These are phyloP conservation scores for Enteromius radiatus DNA, from an alignment of 2,797 vertebrate species.

Conservation along the genomic window DNA sequence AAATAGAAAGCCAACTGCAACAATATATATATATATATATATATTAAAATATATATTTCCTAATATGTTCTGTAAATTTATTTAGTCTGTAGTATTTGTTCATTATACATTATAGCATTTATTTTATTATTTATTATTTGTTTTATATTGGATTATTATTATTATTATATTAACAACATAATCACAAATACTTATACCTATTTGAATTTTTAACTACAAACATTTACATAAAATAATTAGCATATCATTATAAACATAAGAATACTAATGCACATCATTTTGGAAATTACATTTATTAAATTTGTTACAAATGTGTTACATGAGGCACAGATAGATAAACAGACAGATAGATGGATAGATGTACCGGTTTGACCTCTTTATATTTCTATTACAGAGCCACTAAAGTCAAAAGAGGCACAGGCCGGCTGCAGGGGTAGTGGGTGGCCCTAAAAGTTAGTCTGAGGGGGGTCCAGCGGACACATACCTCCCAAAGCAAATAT, in stretches of 20 bases:
- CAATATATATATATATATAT: no score
- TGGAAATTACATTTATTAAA: background rate
- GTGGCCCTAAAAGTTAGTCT: conserved; percentile 77
- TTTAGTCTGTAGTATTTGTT: background rate
- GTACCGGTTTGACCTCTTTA: background rate
- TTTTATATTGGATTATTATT: background rate
- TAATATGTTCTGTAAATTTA: background rate
- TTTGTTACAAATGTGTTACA: background rate
- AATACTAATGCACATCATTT: background rate
- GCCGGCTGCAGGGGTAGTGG: conserved; percentile 67
- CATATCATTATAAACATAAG: background rate
- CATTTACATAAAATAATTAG: background rate
- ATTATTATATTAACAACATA: background rate
- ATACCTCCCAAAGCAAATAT: conserved; percentile 63
- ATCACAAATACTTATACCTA: background rate
- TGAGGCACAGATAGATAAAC: background rate
- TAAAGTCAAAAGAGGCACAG: background rate
- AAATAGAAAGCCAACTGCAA: background rate
- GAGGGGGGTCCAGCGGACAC: conserved; percentile 54
- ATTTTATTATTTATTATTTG: background rate
- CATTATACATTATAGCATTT: background rate
- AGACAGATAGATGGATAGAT: no score
- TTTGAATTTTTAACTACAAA: background rate
- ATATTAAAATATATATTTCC: background rate
- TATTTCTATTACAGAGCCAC: no score